Evolutionary conservation across 1,140 invertebrate genomes (phyloP), one percentile per base, ranked within the genome.

Genomic region (Drosophila neocordata): DNA sequence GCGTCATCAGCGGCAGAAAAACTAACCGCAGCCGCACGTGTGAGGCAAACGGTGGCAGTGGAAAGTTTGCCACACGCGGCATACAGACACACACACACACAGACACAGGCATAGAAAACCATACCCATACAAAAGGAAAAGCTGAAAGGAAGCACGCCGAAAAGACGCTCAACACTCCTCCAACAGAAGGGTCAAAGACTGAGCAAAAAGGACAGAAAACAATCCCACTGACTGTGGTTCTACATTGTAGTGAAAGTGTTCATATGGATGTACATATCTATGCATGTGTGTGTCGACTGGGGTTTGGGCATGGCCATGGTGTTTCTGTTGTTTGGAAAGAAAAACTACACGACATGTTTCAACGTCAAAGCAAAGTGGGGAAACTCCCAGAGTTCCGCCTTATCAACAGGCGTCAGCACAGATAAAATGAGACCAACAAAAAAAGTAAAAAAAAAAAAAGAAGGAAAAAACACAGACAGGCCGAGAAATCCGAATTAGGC

Each of bases 21-120:
- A 79, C 77, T 79, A 79, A 79, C 77, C 77, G 48, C 77, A 79
- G 77, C 73, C 64, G 73, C 77, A 79, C 73, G 73, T 73, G 65
- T 69, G 67, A 59, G 64, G 22, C 48, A 55, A 44, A 53, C 31
- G 44, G n/a, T 57, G 58, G 65, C 56, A 65, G 71, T 41, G 67
- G 62, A 62, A 76, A 76, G 73, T 78, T 78, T 78, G 68, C 65
- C 76, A 69, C 73, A 78, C 73, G 76, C 69, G 73, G 61, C 73
- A 37, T 22, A 27, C 27, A 56, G 15, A 56, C 53, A 56, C 53
- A 56, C 53, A 56, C 27, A 56, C 52, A 55, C 7, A 31, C 9
- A 56, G 5, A 56, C 1, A 34, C 0, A 48, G 4, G 20, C 15
- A 48, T 4, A 18, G 41, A 48, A 31, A 9, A 48, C 13, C 27